Evolutionary conservation across 2,888 invertebrate species (phyloP).

Genomic region (Hypena proboscidalis): DNA sequence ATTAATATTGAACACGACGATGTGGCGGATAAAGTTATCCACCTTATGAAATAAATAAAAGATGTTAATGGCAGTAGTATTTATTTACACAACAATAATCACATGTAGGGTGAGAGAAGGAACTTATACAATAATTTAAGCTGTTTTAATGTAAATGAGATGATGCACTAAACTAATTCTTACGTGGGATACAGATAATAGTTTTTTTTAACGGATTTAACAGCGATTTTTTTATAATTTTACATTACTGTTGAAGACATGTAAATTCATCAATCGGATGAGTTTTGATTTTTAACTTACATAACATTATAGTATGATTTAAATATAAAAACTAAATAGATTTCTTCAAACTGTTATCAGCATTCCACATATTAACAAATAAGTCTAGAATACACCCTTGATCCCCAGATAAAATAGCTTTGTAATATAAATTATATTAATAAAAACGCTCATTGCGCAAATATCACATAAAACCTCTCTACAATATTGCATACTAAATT

Average conservation of each 20-base stretch:
- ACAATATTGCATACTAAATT: constrained; percentile 5
- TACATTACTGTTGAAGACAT: no score
- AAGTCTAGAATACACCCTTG: constrained; percentile 21
- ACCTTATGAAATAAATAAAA: constrained; percentile 12
- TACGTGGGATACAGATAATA: constrained; percentile 16
- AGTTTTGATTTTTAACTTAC: no score
- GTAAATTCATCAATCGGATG: no score
- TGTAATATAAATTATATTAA: constrained; percentile 10
- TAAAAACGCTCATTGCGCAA: constrained; percentile 5
- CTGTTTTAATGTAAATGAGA: constrained; percentile 17
- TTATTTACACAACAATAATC: constrained; percentile 51
- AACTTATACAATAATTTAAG: constrained; percentile 41
- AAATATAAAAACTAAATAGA: no score
- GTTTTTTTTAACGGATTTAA: no score
- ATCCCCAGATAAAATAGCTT: constrained; percentile 10
- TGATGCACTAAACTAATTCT: constrained; percentile 15
- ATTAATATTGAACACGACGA: no score
- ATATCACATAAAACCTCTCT: constrained; percentile 19
- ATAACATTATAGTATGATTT: no score
- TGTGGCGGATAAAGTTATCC: no score
- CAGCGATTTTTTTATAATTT: no score
- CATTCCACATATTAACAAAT: constrained; percentile 8
- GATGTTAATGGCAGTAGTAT: constrained; percentile 32
- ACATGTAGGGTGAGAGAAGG: constrained; percentile 39
- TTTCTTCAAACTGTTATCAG: constrained; percentile 5